phyloP scores from a whole-genome alignment of 23 tunicate species.

The Oikopleura albicans region DNA sequence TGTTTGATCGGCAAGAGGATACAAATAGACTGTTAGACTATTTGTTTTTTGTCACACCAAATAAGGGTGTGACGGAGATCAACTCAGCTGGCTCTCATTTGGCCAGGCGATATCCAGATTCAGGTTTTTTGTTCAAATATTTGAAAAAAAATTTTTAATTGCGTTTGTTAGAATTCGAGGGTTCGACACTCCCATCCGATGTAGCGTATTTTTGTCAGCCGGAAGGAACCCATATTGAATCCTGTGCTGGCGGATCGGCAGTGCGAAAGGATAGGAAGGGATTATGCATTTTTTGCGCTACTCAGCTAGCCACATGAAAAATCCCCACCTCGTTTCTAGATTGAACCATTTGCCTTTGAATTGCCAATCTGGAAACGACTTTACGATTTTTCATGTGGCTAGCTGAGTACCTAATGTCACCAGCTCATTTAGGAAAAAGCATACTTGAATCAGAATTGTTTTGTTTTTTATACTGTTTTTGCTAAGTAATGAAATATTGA shows the following conservation, averaged over 20 bases:
- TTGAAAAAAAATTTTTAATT: not conserved
- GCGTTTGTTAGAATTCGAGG: not conserved
- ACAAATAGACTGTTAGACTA: not conserved
- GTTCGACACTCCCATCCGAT: slow-evolving; percentile 48
- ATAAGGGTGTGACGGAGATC: not conserved
- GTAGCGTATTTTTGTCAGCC: slow-evolving; percentile 98
- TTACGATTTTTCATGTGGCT: too few relatives aligned
- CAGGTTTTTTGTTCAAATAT: not conserved
- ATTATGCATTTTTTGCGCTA: slow-evolving; percentile 72
- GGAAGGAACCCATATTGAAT: slow-evolving; percentile 42
- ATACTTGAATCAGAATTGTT: too few relatives aligned
- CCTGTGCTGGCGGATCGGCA: not conserved
- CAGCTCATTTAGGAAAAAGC: too few relatives aligned
- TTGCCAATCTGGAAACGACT: too few relatives aligned
- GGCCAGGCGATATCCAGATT: not conserved
- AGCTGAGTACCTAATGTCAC: too few relatives aligned
- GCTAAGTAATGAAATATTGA: too few relatives aligned
- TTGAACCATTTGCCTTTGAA: not conserved
- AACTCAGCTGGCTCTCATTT: not conserved
- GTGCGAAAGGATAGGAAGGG: not conserved
- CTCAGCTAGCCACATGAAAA: not conserved
- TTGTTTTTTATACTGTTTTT: too few relatives aligned
- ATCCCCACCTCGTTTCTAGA: not conserved
- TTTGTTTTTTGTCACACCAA: not conserved
- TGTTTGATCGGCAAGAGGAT: not conserved